Evolutionary conservation across 2,113 vertebrate genomes (phyloP).

Genomic region (Herpetotheres cachinnans): DNA sequence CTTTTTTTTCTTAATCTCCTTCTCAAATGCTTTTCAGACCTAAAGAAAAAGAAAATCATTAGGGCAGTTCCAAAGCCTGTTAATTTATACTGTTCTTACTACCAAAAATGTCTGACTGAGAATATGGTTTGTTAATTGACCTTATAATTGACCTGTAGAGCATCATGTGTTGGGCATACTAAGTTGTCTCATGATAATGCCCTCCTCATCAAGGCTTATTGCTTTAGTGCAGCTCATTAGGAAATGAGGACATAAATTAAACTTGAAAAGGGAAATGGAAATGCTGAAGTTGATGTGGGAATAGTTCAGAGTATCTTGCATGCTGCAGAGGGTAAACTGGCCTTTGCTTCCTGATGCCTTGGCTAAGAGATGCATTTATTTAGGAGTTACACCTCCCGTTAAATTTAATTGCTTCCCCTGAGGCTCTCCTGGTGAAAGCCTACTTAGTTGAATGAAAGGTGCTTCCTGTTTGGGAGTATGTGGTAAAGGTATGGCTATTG

Average conservation of each 20-base stretch:
- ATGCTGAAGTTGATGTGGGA: neutral
- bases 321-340: neutral
- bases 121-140: slow-evolving; percentile 9
- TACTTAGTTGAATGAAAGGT: neutral
- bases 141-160: neutral
- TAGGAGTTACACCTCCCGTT: neutral
- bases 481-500: neutral
- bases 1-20: neutral
- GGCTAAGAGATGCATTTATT: neutral
- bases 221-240: slow-evolving; percentile 1
- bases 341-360: neutral
- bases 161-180: neutral
- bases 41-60: neutral
- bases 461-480: neutral
- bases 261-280: neutral
- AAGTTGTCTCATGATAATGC: neutral
- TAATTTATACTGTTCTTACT: neutral
- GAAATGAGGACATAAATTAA: neutral
- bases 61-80: neutral
- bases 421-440: neutral
- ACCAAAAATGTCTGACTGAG: neutral
- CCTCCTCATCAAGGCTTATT: neutral
- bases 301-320: accelerated
- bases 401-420: neutral
- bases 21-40: neutral